Conservation (phyloP, 2,797 vertebrate genomes). For the Ispidina lecontei region DNA sequence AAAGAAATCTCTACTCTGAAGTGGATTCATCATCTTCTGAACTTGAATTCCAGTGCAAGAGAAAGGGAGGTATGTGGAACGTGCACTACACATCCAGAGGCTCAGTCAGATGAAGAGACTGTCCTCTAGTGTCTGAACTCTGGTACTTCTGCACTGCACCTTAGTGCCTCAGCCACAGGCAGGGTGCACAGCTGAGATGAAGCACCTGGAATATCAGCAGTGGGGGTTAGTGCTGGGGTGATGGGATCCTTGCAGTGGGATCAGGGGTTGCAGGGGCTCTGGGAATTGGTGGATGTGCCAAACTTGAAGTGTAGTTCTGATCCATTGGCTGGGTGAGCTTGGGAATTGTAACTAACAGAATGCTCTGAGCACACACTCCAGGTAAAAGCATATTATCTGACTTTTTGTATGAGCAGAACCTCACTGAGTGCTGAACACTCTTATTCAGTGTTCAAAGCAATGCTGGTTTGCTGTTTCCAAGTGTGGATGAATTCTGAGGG, state of each 20-base stretch:
- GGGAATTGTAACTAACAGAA: slow-evolving; percentile 43
- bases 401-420: background rate
- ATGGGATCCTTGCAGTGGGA: slow-evolving; percentile 33
- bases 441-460: background rate
- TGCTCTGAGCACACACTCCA: slow-evolving; percentile 45
- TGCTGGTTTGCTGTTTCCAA: background rate
- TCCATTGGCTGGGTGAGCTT: slow-evolving; percentile 50
- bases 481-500: background rate
- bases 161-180: slow-evolving; percentile 73
- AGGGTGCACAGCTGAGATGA: slow-evolving; percentile 44
- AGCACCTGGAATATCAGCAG: slow-evolving; percentile 75
- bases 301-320: slow-evolving; percentile 44
- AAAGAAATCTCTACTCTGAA: slow-evolving; percentile 35
- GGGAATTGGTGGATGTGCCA: slow-evolving; percentile 66
- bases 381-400: slow-evolving; percentile 7
- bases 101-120: slow-evolving; percentile 45
- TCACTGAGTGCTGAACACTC: slow-evolving; percentile 3
- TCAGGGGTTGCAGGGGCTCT: slow-evolving; percentile 40
- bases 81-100: background rate
- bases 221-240: slow-evolving; percentile 33
- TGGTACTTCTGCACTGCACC: slow-evolving; percentile 78
- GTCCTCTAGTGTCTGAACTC: slow-evolving; percentile 74
- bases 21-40: background rate
- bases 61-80: slow-evolving; percentile 13
- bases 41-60: background rate